Conservation (phyloP, 1,140 invertebrate species). For the Metaphire vulgaris region DNA sequence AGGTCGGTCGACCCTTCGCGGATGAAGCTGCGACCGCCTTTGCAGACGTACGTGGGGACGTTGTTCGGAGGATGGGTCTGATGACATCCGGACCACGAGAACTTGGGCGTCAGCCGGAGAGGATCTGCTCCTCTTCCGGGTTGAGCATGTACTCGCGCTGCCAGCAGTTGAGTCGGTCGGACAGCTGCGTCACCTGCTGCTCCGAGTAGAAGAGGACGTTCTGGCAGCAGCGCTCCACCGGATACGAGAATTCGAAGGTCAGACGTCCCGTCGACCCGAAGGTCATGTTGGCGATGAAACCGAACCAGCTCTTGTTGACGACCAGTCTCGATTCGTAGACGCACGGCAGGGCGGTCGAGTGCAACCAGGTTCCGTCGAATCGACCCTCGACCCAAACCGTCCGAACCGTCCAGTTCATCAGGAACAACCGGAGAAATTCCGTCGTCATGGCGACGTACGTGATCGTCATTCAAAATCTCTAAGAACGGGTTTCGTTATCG, state of each 20-base stretch:
- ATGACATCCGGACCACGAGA: slow-evolving; percentile 26
- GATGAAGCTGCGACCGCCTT: slow-evolving; percentile 25
- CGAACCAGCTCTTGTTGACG: slow-evolving; percentile 23
- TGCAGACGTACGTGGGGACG: slow-evolving; percentile 10
- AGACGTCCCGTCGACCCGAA: slow-evolving; percentile 13
- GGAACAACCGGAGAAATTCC: too few relatives aligned
- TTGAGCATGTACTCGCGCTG: slow-evolving; percentile 20
- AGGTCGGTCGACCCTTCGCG: background rate
- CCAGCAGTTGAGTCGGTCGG: slow-evolving; percentile 23
- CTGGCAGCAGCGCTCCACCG: slow-evolving; percentile 21
- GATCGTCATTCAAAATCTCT: too few relatives aligned
- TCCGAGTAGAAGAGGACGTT: slow-evolving; percentile 24
- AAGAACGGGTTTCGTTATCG: too few relatives aligned
- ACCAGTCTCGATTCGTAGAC: slow-evolving; percentile 19
- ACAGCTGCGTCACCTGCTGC: slow-evolving; percentile 15
- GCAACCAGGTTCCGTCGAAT: too few relatives aligned
- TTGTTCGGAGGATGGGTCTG: background rate
- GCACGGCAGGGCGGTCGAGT: slow-evolving; percentile 19
- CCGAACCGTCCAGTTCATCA: too few relatives aligned
- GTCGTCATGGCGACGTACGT: too few relatives aligned
- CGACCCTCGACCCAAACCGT: too few relatives aligned
- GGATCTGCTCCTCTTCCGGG: slow-evolving; percentile 25
- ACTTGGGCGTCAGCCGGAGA: slow-evolving; percentile 23
- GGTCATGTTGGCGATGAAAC: slow-evolving; percentile 24
- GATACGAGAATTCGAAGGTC: slow-evolving; percentile 22